Base-by-base conservation (phyloP, 2,888 invertebrate species). In the Campaea margaritaria region DNA sequence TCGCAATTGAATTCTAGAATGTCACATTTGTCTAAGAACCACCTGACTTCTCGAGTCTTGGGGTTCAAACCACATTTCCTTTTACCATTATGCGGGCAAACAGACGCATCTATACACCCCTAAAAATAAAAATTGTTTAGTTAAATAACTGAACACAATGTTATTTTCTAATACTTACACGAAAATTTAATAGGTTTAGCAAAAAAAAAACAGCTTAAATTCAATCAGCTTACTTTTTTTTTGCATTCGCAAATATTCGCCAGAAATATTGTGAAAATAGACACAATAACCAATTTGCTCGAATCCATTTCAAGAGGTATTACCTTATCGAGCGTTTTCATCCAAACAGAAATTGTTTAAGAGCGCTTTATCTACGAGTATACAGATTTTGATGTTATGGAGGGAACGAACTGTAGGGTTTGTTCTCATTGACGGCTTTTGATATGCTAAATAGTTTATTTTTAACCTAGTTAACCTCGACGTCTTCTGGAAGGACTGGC, bases 1-100 rank as follows among this genome's bases (percentile, higher is more conserved):
- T 89, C 82, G 56, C 91, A 91, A 62, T 91, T 91, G 50, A 85
- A 87, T 65, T 91, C 91, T 5, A 81, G 39, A 45, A 89, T 62
- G 46, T 89, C 87, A 68, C 91, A 91, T 21, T 58, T 68, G 59
- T 91, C 85, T 38, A 87, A 57, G 52, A 91, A 91, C 82, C 89
- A 80, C 42, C 87, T 77, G 0, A 88, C 73, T 73, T 90, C 85
- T 9, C 70, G 73, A 0, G 73, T 82, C 0, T 11, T 31, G 0
- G 39, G 14, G 2, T 84, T 62, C 0, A 84, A 36, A 0, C 85
- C 89, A 58, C 91, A 91, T 8, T 66, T 39, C 28, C 80, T 68
- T 45, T 58, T 68, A 5, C 77, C 77, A 3, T 56, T 72, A 67
- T 91, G 91, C 0, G 34, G 1, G 60, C 91, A 91, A 0, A 74